A percentile compares a stretch with the other conserved stretches of the same genome.
phyloP scores from a whole-genome alignment of 2,113 vertebrate genomes.

The Dasyprocta punctata region DNA sequence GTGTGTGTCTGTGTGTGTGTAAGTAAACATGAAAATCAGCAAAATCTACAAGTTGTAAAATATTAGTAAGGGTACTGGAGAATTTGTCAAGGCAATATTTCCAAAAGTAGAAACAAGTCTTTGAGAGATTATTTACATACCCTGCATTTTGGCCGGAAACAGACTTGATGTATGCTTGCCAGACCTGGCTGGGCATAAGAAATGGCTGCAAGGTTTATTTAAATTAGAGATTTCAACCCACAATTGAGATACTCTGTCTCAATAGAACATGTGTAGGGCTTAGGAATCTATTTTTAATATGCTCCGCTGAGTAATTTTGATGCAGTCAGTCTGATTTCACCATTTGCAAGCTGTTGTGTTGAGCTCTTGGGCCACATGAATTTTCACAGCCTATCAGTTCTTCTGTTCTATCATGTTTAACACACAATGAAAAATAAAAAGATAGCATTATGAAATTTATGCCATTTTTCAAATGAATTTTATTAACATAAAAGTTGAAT shows the following conservation, averaged over 20 bases:
- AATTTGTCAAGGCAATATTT: not conserved
- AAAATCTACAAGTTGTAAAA: not conserved
- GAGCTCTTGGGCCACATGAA: not conserved
- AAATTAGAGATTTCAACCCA: not conserved
- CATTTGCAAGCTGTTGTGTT: not conserved
- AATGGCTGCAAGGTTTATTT: not conserved
- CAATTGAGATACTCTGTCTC: not conserved
- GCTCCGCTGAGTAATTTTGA: not conserved
- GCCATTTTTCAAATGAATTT: not conserved
- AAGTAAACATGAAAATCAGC: constrained; percentile 22
- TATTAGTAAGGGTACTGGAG: not conserved
- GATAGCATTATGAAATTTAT: not conserved
- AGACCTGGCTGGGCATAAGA: not conserved
- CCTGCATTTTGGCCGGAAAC: not conserved
- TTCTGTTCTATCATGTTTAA: not conserved
- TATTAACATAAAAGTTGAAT: not conserved
- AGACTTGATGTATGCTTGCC: not conserved
- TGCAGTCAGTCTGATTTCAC: not conserved
- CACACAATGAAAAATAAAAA: not conserved
- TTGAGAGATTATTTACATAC: not conserved
- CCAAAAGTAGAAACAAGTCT: not conserved
- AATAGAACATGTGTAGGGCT: not conserved
- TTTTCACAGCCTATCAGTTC: not conserved
- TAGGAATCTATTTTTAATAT: not conserved
- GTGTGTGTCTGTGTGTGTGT: no score